Conservation (phyloP, 2,113 vertebrate species). For the Pygoscelis antarcticus region DNA sequence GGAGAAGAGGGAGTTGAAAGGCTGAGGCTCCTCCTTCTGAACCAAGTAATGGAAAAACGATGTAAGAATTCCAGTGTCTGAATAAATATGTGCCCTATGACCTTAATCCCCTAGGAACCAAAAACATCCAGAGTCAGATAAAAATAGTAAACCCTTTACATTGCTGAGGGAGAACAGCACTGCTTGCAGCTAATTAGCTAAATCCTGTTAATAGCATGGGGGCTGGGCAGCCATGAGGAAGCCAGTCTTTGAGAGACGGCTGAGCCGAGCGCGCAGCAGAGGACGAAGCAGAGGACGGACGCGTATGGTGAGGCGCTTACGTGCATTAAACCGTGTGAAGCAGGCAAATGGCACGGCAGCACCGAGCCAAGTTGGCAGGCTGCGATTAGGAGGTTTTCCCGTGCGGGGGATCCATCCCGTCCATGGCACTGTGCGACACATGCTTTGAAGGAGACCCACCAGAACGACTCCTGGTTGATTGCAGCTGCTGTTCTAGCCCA, state of each 20-base stretch:
- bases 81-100: conserved; percentile 85
- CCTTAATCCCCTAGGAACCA: conserved; percentile 70
- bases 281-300: neutral
- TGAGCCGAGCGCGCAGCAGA: neutral
- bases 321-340: accelerated
- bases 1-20: conserved; percentile 40
- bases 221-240: neutral
- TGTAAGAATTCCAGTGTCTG: conserved; percentile 83
- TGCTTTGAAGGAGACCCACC: neutral
- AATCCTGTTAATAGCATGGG: neutral
- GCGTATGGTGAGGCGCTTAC: accelerated
- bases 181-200: conserved; percentile 34
- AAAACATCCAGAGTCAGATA: conserved; percentile 72
- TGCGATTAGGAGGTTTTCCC: accelerated
- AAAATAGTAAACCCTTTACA: conserved; percentile 79
- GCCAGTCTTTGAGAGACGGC: neutral
- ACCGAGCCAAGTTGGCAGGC: accelerated
- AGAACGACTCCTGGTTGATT: accelerated
- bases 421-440: accelerated
- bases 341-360: neutral
- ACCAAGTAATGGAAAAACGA: conserved; percentile 86
- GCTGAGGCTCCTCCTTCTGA: conserved; percentile 71
- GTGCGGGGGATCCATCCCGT: accelerated
- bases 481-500: neutral
- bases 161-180: conserved; percentile 27